Evolutionary conservation across 2,113 vertebrate species (phyloP), one percentile per base, ranked within the genome.

Genomic region (Hepsetus odoe): DNA sequence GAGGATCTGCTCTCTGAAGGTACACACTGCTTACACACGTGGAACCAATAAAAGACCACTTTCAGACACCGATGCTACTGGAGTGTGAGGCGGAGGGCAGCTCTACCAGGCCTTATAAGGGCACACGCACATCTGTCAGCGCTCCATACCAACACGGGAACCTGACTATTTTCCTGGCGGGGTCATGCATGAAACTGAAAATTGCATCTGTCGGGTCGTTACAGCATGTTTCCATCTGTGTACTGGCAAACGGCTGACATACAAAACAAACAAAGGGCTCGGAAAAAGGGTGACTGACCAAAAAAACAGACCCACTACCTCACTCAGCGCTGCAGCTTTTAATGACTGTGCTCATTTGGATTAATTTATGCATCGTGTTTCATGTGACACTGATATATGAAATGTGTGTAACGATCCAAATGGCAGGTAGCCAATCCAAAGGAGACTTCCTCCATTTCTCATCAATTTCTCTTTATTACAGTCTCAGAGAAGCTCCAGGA

Each of bases 21-120:
- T 70, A 33, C 30, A 8, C 59, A 4, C 51, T 55, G 51, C 26
- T 22, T 33, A 32, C 76, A 70, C 76, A 77, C 40, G 70, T 77
- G 66, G 76, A 77, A 77, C 53, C 40, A 69, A 77, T 77, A 70
- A 77, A 49, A 18, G 51, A 67, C 18, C 33, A 12, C 64, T 77
- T 53, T 42, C 32, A 44, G 74, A 58, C 49, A 33, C 74, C n/a
- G 68, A 51, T 71, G 68, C 65, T 56, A 65, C 62, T 66, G 32
- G 51, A 55, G 51, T 55, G 51, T 55, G 51, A 55, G 24, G 51
- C n/a, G n/a, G n/a, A 55, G 51, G 51, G 51, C 51, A 55, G 20
- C 51, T 55, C 51, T 55, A 55, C 6, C 51, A 22, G 59, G 7
- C 76, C 76, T 70, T 77, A 77, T 77, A 77, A 61, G 76, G 76